Percentiles rank a stretch among this genome's conserved stretches.
Evolutionary conservation across 1,140 invertebrate genomes (phyloP).

Genomic region (Proctacanthus coquilletti): DNA sequence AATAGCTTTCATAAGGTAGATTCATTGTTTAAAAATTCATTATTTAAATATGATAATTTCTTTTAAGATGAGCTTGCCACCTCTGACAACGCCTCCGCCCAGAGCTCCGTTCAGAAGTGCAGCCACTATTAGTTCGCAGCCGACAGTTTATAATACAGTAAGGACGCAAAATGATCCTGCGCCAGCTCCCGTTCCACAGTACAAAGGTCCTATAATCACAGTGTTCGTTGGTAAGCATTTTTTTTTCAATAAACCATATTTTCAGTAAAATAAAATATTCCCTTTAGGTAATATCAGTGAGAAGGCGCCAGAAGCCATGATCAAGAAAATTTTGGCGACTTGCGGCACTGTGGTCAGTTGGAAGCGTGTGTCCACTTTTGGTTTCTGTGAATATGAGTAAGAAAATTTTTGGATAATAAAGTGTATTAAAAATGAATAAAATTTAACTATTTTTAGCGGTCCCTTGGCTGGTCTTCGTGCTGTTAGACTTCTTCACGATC

Average conservation of each 20-base stretch:
- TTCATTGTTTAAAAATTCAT: no score
- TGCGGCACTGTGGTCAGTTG: conserved; percentile 90
- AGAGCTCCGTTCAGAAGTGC: conserved; percentile 28
- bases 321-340: conserved; percentile 75
- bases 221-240: conserved; percentile 66
- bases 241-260: conserved; percentile 1
- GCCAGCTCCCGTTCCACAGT: conserved; percentile 24
- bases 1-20: no score
- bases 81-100: conserved; percentile 28
- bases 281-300: conserved; percentile 85
- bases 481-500: conserved; percentile 85
- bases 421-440: conserved; percentile 1
- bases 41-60: not conserved
- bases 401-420: no score
- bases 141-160: conserved; percentile 28
- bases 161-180: conserved; percentile 9
- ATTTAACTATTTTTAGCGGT: conserved; percentile 41
- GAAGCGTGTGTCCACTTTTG: conserved; percentile 97
- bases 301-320: conserved; percentile 85
- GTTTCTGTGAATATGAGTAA: conserved; percentile 80
- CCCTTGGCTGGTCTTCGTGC: conserved; percentile 90
- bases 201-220: conserved; percentile 75
- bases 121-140: conserved; percentile 27
- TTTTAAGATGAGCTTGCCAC: conserved; percentile 34
- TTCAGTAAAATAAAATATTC: conserved; percentile 3